Evolutionary conservation across 2,888 invertebrate species (phyloP), one percentile per base, ranked within the genome.

Genomic region (Philereme transversata): DNA sequence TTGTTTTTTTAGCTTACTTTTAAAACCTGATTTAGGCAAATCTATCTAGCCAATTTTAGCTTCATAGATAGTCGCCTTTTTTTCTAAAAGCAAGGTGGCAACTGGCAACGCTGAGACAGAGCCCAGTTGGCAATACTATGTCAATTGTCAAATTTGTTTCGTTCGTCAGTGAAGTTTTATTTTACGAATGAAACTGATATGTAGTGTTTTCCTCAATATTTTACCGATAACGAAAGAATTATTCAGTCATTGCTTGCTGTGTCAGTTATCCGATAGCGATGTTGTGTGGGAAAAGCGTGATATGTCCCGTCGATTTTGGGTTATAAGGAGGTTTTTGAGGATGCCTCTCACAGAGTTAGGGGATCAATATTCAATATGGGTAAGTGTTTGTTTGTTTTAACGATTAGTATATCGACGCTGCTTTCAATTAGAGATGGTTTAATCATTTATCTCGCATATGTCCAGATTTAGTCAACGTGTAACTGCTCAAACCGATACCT

Each of bases 301-400:
- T 75, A 88, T 90, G 87, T 77, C 75, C 72, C 86, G 86, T 75
- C 79, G 82, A 62, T 74, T 83, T 65, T 83, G 84, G 76, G 72
- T 79, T 71, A 64, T 90, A 72, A 94, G 90, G 70, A 94, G 93
- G 69, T 87, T 94, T 87, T 84, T 94, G 72, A 90, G 82, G 75
- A 94, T 94, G 94, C 91, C 93, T 74, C 69, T 90, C 35, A 78
- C 84, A 33, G 93, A 91, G 69, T 72, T 86, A 62, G 86, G 86
- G 61, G 94, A 94, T 80, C 93, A 94, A 79, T 95, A 95, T 84
- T 94, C 94, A 61, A 86, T 94, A 73, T 94, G 94, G 94, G 94
- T 94, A 85, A 88, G 92, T 43, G n/a, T 41, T 73, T 49, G n/a
- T 52, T 67, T 47, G 5, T 65, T 54, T 57, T 40, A 40, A 49